Evolutionary conservation across 1,140 invertebrate genomes (phyloP).

Genomic region (Drosophila baimaii): DNA sequence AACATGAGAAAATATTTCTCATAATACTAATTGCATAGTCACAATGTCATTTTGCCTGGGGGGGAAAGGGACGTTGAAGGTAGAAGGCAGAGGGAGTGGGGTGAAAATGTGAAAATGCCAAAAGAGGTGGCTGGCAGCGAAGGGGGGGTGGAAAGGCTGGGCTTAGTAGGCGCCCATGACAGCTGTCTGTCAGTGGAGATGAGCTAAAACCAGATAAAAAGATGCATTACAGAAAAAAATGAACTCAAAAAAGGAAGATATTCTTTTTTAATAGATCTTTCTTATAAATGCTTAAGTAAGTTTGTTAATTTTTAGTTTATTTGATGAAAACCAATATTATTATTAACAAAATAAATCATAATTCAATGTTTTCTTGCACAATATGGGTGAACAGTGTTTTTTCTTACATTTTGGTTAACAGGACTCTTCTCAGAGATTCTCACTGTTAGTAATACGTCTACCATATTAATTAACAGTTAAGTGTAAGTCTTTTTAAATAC

Average conservation of each 20-base stretch:
- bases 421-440: too few relatives aligned
- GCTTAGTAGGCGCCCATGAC: constrained; percentile 53
- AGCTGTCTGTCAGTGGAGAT: constrained; percentile 67
- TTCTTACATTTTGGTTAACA: too few relatives aligned
- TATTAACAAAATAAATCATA: too few relatives aligned
- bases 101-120: constrained; percentile 6
- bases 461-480: not conserved
- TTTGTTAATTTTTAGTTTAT: too few relatives aligned
- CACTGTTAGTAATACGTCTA: too few relatives aligned
- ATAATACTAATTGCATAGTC: constrained; percentile 84
- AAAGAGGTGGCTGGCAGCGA: constrained; percentile 6
- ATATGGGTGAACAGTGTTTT: too few relatives aligned
- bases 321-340: too few relatives aligned
- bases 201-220: constrained; percentile 42
- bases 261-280: too few relatives aligned
- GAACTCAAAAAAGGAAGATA: not conserved
- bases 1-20: constrained; percentile 80
- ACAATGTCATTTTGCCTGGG: constrained; percentile 80
- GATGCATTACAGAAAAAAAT: constrained; percentile 21
- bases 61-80: not conserved
- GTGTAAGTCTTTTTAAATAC: not conserved
- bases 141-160: too few relatives aligned
- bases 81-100: not conserved
- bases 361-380: too few relatives aligned
- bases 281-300: too few relatives aligned